A percentile compares a stretch with the other conserved stretches of the same genome.
These are phyloP conservation scores for Amphimedon queenslandica DNA, from an alignment of 37 sponge, comb jelly and placozoan genomes.

Conservation along the genomic window DNA sequence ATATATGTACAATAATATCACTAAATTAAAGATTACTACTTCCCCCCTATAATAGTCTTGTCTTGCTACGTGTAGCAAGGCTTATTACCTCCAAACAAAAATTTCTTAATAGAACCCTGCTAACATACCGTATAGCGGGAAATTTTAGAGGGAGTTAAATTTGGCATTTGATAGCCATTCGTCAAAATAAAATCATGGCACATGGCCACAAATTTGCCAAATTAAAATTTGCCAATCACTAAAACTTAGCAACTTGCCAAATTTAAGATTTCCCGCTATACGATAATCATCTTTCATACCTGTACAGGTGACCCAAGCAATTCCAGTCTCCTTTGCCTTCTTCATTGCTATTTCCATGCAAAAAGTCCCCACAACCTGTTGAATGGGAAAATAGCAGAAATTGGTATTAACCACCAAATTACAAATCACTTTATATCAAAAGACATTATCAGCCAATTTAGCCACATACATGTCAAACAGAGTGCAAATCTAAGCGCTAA, in stretches of 20 bases:
- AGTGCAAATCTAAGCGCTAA: too few species aligned
- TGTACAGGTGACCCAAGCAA: conserved; percentile 84
- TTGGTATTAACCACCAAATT: neutral
- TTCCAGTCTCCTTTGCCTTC: conserved; percentile 80
- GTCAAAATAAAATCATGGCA: too few species aligned
- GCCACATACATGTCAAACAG: neutral
- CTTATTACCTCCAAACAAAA: neutral
- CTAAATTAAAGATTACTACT: too few species aligned
- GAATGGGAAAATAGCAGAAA: neutral
- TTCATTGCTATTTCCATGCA: conserved; percentile 88
- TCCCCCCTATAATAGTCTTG: neutral
- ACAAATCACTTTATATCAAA: too few species aligned
- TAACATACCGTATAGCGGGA: too few species aligned
- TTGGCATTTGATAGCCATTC: too few species aligned
- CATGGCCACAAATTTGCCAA: too few species aligned
- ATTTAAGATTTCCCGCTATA: too few species aligned
- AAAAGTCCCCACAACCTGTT: conserved; percentile 71
- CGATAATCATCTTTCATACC: conserved; percentile 49
- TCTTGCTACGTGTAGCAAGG: neutral
- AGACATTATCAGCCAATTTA: neutral
- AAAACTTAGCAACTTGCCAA: too few species aligned
- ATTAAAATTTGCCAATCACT: too few species aligned
- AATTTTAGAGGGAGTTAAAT: too few species aligned
- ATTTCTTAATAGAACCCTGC: neutral
- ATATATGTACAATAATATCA: too few species aligned